Base-by-base conservation (phyloP, 1,140 invertebrate genomes). In the Nephotettix cincticeps region DNA sequence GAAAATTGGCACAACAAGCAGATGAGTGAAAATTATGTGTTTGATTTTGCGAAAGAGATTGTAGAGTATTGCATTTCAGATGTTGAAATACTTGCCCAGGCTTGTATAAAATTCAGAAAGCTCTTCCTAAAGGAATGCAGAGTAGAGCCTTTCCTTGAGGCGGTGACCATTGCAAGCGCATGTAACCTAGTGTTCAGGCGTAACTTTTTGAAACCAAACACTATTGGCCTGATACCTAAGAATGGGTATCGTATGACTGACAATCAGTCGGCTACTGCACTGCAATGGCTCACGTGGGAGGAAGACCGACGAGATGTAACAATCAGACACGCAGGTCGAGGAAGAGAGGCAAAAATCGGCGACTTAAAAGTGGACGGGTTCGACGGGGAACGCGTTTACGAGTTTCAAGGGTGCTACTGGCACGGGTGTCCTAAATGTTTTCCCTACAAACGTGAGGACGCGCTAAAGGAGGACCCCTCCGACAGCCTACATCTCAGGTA, bases 341-440 rank as follows among this genome's bases (percentile, higher is more conserved):
- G 56, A 3, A 19, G 56, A 25, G 56, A 61, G 21, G 17, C 17
- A 1, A 61, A 61, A 25, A 4, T 61, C 17, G 27, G 28, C 2
- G 21, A 27, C 2, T 6, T 61, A 29, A 61, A 61, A 17, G 56
- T 70, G 1, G 69, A 70, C 30, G 69, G 69, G 4, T 27, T 28
- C 17, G 61, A 30, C 21, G 56, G 29, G 29, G 30, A 17, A 1
- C 14, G 6, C 9, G 30, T 70, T 21, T 71, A 68, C 67, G 69
- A 71, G 64, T 71, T 66, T 29, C 69, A 71, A 1, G 69, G 69
- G 19, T 71, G 61, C 27, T 71, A 4, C 32, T 71, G 23, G 9
- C 61, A 71, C 61, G 69, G 69, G 3, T 71, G 69, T 43, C 69
- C 61, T n/a, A n/a, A n/a, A n/a, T n/a, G n/a, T n/a, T n/a, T n/a